Percentiles rank a stretch among this genome's conserved stretches.
Evolutionary conservation across 2,888 invertebrate species (phyloP).

Genomic region (Mechanitis mazaeus): DNA sequence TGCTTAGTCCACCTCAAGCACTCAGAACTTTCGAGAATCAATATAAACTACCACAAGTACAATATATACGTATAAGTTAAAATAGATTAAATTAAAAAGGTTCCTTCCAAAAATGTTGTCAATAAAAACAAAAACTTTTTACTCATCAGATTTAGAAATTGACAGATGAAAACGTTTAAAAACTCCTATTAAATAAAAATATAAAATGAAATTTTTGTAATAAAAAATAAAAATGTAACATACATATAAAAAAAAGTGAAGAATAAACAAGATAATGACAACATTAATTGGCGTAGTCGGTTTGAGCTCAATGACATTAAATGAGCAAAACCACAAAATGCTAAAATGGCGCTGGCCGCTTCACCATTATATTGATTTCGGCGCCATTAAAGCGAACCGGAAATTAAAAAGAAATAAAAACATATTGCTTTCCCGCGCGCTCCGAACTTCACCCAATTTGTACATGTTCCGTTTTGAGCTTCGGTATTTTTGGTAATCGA

Average conservation of each 20-base stretch:
- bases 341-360: slow-evolving; percentile 66
- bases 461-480: slow-evolving; percentile 67
- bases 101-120: too few species aligned
- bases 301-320: slow-evolving; percentile 58
- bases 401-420: slow-evolving; percentile 76
- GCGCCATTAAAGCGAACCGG: slow-evolving; percentile 74
- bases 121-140: too few species aligned
- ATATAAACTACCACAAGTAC: too few species aligned
- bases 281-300: slow-evolving; percentile 50
- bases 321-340: slow-evolving; percentile 73
- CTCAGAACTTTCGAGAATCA: too few species aligned
- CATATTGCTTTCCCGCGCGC: slow-evolving; percentile 74
- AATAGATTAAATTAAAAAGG: too few species aligned
- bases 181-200: too few species aligned
- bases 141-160: too few species aligned
- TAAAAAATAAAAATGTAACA: slow-evolving; percentile 16
- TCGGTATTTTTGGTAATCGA: slow-evolving; percentile 39
- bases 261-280: slow-evolving; percentile 47
- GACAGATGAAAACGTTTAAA: too few species aligned
- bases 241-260: slow-evolving; percentile 34
- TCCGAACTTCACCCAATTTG: slow-evolving; percentile 72
- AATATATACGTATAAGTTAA: too few species aligned
- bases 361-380: slow-evolving; percentile 75
- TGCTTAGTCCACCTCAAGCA: background rate
- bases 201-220: too few species aligned